Conservation (phyloP, 92 coral and sea anemone genomes). For the Anthopleura xanthogrammica region DNA sequence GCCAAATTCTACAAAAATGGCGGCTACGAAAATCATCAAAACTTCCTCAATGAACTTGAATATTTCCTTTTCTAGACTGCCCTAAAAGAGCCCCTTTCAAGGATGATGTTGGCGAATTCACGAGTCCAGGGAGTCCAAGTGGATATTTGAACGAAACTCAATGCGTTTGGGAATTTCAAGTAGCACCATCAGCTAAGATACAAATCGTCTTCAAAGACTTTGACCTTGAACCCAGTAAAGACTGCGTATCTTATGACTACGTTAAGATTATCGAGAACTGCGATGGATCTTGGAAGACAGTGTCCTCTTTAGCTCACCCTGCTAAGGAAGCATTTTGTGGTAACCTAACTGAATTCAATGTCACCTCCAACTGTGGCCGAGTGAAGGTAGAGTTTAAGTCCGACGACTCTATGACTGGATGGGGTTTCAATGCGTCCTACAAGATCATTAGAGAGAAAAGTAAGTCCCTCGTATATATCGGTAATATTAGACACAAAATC, state of each 20-base stretch:
- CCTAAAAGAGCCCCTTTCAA: neutral
- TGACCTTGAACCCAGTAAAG: slow-evolving; percentile 80
- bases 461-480: slow-evolving; percentile 29
- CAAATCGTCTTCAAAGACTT: slow-evolving; percentile 66
- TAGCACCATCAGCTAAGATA: slow-evolving; percentile 41
- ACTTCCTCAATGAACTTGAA: neutral
- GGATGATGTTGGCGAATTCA: slow-evolving; percentile 42
- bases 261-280: slow-evolving; percentile 64
- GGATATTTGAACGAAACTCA: slow-evolving; percentile 51
- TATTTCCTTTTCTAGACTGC: neutral
- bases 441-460: slow-evolving; percentile 50
- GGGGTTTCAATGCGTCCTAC: slow-evolving; percentile 81
- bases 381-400: slow-evolving; percentile 61
- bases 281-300: slow-evolving; percentile 39
- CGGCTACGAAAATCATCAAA: too few relatives aligned
- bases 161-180: slow-evolving; percentile 58
- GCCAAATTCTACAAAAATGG: too few relatives aligned
- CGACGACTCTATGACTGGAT: slow-evolving; percentile 72
- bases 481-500: neutral
- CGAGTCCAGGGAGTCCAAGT: slow-evolving; percentile 46
- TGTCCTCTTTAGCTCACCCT: slow-evolving; percentile 13
- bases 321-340: slow-evolving; percentile 61
- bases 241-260: slow-evolving; percentile 68
- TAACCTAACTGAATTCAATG: slow-evolving; percentile 48
- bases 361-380: slow-evolving; percentile 71